Evolutionary conservation across 2,888 invertebrate genomes (phyloP), one percentile per base, ranked within the genome.

Genomic region (Isotomurus palustris): DNA sequence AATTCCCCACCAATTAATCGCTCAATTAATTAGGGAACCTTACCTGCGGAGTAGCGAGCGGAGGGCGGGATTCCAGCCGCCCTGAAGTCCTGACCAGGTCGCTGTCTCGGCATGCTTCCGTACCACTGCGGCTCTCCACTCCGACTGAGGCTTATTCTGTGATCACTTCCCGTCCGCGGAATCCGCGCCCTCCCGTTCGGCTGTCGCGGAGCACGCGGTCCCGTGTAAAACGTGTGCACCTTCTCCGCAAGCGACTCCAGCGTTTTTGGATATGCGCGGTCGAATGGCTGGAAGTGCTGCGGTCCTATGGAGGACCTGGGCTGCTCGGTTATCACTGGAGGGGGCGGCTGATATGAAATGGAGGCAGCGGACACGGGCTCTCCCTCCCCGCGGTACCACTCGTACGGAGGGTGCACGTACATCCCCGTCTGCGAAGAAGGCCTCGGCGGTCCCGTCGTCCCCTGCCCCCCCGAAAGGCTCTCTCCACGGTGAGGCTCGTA

Each of bases 231-330:
- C 53, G 91, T 86, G 75, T 92, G 92, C 55, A 92, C 91, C 78
- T 91, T 91, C 75, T 93, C 92, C 4, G 92, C 91, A 53, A 93
- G 81, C 72, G 91, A 91, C 75, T 92, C 92, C 68, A 92, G 76
- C 1, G 92, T 92, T 74, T 91, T 91, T 2, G 89, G 88, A 74
- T 88, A 88, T 3, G 83, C 84, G 63, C 91, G 82, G 74, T 91
- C 91, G 76, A 91, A 92, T 5, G 90, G 89, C 63, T 89, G 89
- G 76, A 90, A 91, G 73, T 90, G 85, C 67, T 89, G 88, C 56
- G 84, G 73, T 35, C 70, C 81, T 62, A 80, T 77, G 19, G 87
- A 83, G 47, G 79, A 76, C 74, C 91, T 89, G 0, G 92, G 91
- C 75, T 92, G 91, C 74, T 91, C 91, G 17, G 91, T 92, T 67